Evolutionary conservation across 2,888 invertebrate genomes (phyloP), one percentile per base, ranked within the genome.

Genomic region (Aspidapion aeneum): DNA sequence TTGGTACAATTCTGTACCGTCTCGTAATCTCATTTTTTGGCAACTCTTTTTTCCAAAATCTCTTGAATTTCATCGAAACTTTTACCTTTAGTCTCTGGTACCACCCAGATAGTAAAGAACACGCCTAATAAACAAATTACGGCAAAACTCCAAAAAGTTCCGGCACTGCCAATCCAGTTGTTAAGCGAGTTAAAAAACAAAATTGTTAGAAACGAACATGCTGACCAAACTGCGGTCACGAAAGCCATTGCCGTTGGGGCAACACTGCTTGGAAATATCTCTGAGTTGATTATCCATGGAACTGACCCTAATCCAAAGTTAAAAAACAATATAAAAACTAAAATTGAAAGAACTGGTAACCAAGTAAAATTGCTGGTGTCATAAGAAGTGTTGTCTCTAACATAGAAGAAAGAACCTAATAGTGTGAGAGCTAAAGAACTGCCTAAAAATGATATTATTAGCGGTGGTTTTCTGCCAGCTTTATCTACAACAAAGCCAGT

Each of bases 221-320:
- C 70, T 90, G 91, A 92, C 72, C 90, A 92, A 63, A 87, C 84
- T 21, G 88, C 87, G 0, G 93, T 89, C 0, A 90, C 89, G 1
- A 93, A 82, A 0, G 90, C 87, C 0, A 90, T 87, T 0, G 90
- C 90, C 19, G 85, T 81, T 0, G 89, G 85, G 78, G 91, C 90
- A 1, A 91, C 88, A 69, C 90, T 88, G 0, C 87, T 80, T 21
- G 94, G 87, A 77, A 94, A 88, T 78, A 93, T 84, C 77, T 93
- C 93, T 0, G 90, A 88, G 83, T 91, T 85, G 35, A 93, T 86
- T 0, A 91, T 88, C 92, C 92, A 92, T 0, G 91, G 89, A 16
- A 56, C 18, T 18, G 20, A 5, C 3, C 20, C n/a, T 3, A 88
- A 84, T 0, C 86, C 84, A 18, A 62, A 50, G 83, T 72, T 2